A percentile compares a stretch with the other conserved stretches of the same genome.
These are phyloP conservation scores for Alca torda DNA, from an alignment of 2,797 vertebrate genomes.

Conservation along the genomic window DNA sequence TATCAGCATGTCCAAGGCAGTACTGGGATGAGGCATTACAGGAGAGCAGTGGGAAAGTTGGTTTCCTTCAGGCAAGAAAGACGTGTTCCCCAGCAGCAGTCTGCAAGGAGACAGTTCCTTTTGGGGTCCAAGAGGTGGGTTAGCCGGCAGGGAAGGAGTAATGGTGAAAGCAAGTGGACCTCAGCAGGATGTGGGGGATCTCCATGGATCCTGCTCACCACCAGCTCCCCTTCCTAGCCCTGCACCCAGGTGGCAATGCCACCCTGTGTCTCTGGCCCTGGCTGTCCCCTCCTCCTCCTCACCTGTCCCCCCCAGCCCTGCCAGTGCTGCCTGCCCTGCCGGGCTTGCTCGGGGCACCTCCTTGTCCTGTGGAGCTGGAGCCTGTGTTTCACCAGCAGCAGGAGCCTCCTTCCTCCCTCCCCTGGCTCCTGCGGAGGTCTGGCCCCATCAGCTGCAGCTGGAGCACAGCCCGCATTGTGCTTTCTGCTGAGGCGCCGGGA, in stretches of 20 bases:
- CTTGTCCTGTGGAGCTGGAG: neutral
- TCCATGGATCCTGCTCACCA: neutral
- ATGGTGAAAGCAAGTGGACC: neutral
- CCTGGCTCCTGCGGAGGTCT: neutral
- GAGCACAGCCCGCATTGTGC: constrained; percentile 37
- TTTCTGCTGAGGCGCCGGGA: neutral
- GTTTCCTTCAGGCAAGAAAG: neutral
- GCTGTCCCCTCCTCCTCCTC: neutral
- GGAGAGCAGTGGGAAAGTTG: neutral
- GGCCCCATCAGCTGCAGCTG: constrained; percentile 20
- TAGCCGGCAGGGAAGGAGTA: neutral
- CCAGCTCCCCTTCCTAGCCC: neutral
- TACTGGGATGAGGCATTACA: neutral
- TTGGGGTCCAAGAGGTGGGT: neutral
- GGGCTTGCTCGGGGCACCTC: accelerated
- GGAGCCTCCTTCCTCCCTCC: neutral
- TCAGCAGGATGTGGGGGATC: neutral
- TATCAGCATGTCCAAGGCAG: neutral
- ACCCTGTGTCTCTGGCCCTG: neutral
- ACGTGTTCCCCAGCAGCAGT: accelerated
- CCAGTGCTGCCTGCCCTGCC: accelerated
- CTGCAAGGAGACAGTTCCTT: neutral
- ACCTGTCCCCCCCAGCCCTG: neutral
- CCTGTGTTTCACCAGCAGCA: neutral
- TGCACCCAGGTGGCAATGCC: neutral